Conservation (phyloP, 2,888 invertebrate genomes). For the Dendrolimus houi region DNA sequence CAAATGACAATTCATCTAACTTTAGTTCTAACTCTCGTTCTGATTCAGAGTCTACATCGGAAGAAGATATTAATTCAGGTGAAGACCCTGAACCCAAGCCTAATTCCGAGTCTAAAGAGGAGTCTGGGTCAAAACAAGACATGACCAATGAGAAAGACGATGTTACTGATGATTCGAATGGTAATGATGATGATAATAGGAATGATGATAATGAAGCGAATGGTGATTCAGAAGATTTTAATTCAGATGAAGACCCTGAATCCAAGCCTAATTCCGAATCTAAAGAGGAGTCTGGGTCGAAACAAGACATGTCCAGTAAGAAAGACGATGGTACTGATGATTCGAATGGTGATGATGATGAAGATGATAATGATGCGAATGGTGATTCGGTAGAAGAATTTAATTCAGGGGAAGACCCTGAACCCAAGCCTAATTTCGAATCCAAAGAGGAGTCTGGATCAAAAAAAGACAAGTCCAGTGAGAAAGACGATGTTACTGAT, state of each 20-base stretch:
- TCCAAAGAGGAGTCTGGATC: not conserved
- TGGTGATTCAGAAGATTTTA: not conserved
- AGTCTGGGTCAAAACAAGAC: not conserved
- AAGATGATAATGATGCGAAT: not conserved
- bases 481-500: not conserved
- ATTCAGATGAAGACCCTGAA: not conserved
- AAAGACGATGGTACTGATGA: not conserved
- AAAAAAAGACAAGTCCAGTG: not conserved
- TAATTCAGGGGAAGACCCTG: not conserved
- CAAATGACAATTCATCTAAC: not conserved
- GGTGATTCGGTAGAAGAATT: too few species aligned
- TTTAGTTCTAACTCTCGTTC: constrained; percentile 4
- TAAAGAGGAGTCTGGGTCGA: not conserved
- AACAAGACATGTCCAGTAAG: not conserved
- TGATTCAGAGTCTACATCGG: constrained; percentile 8
- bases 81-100: not conserved
- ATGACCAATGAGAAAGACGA: not conserved
- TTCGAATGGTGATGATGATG: not conserved
- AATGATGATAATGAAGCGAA: not conserved
- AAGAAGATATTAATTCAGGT: not conserved
- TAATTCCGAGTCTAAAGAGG: not conserved
- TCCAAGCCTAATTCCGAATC: not conserved
- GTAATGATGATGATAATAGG: not conserved
- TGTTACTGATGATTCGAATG: not conserved
- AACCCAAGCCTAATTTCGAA: not conserved